Base-by-base conservation (phyloP, 2,888 invertebrate genomes). In the Pseudanteris insignis region DNA sequence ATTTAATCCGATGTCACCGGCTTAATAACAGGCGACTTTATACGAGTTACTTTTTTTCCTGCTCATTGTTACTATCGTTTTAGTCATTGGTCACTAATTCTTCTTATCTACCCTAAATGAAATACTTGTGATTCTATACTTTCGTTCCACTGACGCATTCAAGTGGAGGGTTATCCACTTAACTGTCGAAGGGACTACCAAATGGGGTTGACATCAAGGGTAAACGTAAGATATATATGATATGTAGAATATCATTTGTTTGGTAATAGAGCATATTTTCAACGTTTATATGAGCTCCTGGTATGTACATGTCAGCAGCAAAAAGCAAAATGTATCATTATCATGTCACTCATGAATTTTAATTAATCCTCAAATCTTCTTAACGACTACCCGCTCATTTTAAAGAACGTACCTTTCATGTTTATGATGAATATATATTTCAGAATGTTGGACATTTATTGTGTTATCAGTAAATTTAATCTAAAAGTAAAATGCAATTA, bases 21-120 rank as follows among this genome's bases (percentile, higher is more conserved):
- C 46, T 51, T 59, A 51, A 59, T 59, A 51, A 59, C 58, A 46
- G 26, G 34, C 58, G 38, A 46, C 51, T 61, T 54, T 54, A 55
- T 59, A 55, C 47, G 51, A 29, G 48, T 54, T 50, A 26, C 29
- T 51, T 59, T 54, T 47, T 59, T 41, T 37, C 40, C 18, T 30
- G 15, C 21, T 26, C 47, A 51, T 59, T 55, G 59, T 59, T 55
- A 59, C 59, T 59, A 55, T 55, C 50, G 37, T 55, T 51, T 28
- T 26, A 50, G 67, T 67, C 67, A 65, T 68, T 63, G 75, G 72
- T 72, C 72, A 68, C 75, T 77, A 78, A 80, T 80, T 77, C 72
- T 74, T 79, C 74, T 78, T 78, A 80, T 79, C 79, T 77, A 72
- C 71, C 74, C 75, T 68, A 80, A 80, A 80, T 80, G 78, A 80